phyloP scores from a whole-genome alignment of 2,888 invertebrate genomes.

The Drosophila helvetica region DNA sequence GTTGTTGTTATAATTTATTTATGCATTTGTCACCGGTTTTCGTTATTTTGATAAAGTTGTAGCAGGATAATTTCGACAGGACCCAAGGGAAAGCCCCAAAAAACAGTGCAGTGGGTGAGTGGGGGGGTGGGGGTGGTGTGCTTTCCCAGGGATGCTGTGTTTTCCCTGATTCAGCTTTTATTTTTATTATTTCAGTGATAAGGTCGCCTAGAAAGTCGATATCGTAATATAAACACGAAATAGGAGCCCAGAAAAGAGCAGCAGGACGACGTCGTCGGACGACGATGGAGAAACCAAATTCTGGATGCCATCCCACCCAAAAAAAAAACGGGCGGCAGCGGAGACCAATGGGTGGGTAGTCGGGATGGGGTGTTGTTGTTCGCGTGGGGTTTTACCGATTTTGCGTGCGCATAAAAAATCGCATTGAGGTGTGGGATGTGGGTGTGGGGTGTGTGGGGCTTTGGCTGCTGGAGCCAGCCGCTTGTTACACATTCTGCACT shows the following conservation, averaged over 20 bases:
- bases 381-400: constrained; percentile 72
- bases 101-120: constrained; percentile 11
- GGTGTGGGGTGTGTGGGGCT: constrained; percentile 29
- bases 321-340: too few species aligned
- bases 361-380: constrained; percentile 17
- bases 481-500: constrained; percentile 69
- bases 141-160: constrained; percentile 1
- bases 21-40: constrained; percentile 65
- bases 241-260: constrained; percentile 70
- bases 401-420: constrained; percentile 60
- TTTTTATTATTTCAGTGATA: constrained; percentile 56
- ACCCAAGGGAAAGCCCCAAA: constrained; percentile 39
- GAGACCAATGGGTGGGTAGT: too few species aligned
- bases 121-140: too few species aligned
- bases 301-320: constrained; percentile 42
- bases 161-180: not conserved
- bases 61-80: constrained; percentile 68
- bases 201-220: constrained; percentile 71
- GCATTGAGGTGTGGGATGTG: constrained; percentile 2
- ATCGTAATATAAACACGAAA: constrained; percentile 78
- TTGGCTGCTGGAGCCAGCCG: constrained; percentile 43
- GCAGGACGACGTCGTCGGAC: constrained; percentile 23
- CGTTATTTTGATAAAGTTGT: constrained; percentile 73
- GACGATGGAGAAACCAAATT: constrained; percentile 31
- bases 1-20: constrained; percentile 70